Evolutionary conservation across 1,140 invertebrate genomes (phyloP), one percentile per base, ranked within the genome.

Genomic region (Lutraria rhynchaena): DNA sequence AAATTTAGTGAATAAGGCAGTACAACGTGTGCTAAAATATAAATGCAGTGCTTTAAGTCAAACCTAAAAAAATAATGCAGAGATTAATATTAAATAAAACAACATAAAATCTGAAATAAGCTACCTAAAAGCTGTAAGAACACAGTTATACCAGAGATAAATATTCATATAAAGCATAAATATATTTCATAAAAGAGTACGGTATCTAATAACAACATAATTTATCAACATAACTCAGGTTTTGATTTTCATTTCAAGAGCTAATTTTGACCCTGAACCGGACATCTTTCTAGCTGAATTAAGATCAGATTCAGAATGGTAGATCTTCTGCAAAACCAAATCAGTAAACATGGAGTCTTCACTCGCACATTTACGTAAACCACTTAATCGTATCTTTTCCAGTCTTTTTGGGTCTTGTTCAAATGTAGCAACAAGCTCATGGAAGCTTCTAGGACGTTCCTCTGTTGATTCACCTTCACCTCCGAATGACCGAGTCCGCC

Each of bases 381-480:
- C 75, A 63, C 81, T 81, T 11, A 75, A 41, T 35, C 81, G 51
- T 58, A 83, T 84, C 35, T 71, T 85, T 13, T 80, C 53, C 0
- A 84, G 31, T 13, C 84, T 67, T 19, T 84, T 51, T 11, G 76
- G 82, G 63, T 87, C 67, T n/a, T 81, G 75, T 74, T 90, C 88
- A 76, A 89, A 90, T 35, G 77, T 82, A 37, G 88, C 87, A 9
- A 90, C 58, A 0, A 90, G 85, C 74, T 90, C 89, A 81, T 90
- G 90, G 81, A 91, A 89, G 85, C 90, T 91, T 35, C 85, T 87
- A 51, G 89, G 88, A 73, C 90, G 69, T 69, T 88, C 83, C 11
- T 74, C 29, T 27, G 73, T 33, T n/a, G 78, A 75, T 49, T 70
- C 67, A 46, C 22, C 37, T 24, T 73, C 67, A 41, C 49, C 4